Evolutionary conservation across 35 echinoderm and acorn worm species (phyloP), one percentile per base, ranked within the genome.

Genomic region (Apostichopus californicus): DNA sequence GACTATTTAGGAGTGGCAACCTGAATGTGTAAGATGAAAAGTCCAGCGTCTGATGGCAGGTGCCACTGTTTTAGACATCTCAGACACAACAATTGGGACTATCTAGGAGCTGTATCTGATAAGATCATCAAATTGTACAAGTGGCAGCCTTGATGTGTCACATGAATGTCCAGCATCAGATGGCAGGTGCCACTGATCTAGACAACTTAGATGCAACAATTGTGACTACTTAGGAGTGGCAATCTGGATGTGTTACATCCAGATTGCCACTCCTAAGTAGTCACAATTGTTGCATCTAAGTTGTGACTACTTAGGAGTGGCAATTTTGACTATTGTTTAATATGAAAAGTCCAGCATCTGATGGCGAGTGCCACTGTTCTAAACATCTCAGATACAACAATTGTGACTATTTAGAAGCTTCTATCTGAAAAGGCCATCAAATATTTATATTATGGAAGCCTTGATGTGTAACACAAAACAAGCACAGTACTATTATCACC

Each of bases 241-340:
- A 89, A 17, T 6, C 68, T 12, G 71, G 86, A 86, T 60, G 57
- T 60, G 26, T 28, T 21, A 60, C 57, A 60, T 86, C 86, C 71
- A 12, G 68, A 6, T 17, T 89, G 57, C 92, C 92, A 91, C 93
- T 25, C 95, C 95, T 2, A 99, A 87, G 65, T 92, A 94, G 77
- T 86, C 53, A 10, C 77, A 63, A 53, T 88, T 87, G 81, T 96
- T 94, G 18, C 89, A 82, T 1, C 52, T 65, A 54, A 96, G 2
- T 94, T 92, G 59, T 99, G 57, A 96, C 28, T 96, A 99, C 79
- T 57, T 98, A 92, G 79, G 89, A 66, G 34, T 96, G 95, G 92
- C 57, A 88, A 46, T 13, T 46, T 12, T 88, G 86, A 86, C 1
- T n/a, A n/a, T n/a, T n/a, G 57, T 60, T 0, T 46, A 46, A 46